These are phyloP conservation scores for Morone saxatilis DNA, from an alignment of 2,113 vertebrate species.

Conservation along the genomic window DNA sequence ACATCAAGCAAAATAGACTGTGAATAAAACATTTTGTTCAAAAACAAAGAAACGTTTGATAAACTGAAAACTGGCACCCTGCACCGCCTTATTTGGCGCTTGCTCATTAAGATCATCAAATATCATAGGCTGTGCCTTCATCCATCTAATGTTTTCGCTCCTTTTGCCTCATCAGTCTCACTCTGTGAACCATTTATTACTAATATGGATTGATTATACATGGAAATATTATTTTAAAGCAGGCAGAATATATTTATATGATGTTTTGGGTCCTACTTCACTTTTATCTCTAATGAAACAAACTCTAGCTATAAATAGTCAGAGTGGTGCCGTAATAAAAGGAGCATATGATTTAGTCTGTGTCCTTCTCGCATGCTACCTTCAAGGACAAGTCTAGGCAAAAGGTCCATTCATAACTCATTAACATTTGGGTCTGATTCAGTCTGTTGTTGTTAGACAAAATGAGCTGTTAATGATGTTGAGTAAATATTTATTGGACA, in stretches of 20 bases:
- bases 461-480: constrained; percentile 50
- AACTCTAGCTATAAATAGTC: neutral
- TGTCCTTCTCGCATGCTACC: neutral
- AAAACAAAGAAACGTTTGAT: neutral
- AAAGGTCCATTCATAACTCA: constrained; percentile 28
- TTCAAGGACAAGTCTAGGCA: constrained; percentile 31
- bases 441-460: constrained; percentile 35
- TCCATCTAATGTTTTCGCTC: constrained; percentile 17
- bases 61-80: neutral
- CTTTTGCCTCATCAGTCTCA: constrained; percentile 21
- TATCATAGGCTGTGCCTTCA: constrained; percentile 5
- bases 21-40: constrained; percentile 2
- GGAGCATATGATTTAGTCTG: neutral
- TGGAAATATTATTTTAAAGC: constrained; percentile 5
- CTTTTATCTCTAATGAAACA: constrained; percentile 12
- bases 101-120: constrained; percentile 11
- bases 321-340: neutral
- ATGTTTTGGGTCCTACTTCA: neutral
- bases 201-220: constrained; percentile 24
- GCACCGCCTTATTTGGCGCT: constrained; percentile 11
- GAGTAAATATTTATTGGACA: constrained; percentile 55
- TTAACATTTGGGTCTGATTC: constrained; percentile 54
- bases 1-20: neutral
- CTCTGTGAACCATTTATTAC: constrained; percentile 1
- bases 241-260: constrained; percentile 6